Base-by-base conservation (phyloP, 2,113 vertebrate genomes). In the Tragelaphus strepsiceros region DNA sequence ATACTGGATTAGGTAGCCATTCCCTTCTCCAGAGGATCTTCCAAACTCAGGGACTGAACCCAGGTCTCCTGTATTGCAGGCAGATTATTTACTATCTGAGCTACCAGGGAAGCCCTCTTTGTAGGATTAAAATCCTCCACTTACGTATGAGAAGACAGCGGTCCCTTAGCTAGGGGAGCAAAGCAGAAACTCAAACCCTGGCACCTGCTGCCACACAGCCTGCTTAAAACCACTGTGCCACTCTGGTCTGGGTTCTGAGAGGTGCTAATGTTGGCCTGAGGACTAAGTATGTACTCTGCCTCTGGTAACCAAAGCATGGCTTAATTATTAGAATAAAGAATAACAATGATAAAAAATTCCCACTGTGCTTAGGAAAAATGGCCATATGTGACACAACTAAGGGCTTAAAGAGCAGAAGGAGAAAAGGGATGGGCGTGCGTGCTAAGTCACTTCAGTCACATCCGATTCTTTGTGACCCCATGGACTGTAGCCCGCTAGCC, bases 191-290 rank as follows among this genome's bases (percentile, higher is more conserved):
- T 58, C 46, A 8, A 59, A 10, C 49, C 4, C 8, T 14, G n/a
- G 58, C 17, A 43, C 32, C 46, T 32, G 39, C n/a, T 2, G 21
- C 32, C 17, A 32, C 3, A 28, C 53, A 15, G 16, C 0, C 0
- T 39, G 28, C 78, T 28, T 2, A 7, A 12, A 32, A 46, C 1
- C 53, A 15, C 12, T 6, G 19, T 24, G 24, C 6, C 30, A 6
- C 19, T 62, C 35, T 10, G 67, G n/a, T 30, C 59, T 10, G 13
- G 49, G 4, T 58, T 74, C 80, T 56, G 12, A 46, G 35, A 13
- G 32, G 51, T 16, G 24, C 26, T 64, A 24, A 26, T 74, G 43
- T 53, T 19, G 67, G 9, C n/a, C 3, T 58, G 59, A 74, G 83
- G 35, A 83, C n/a, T 14, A 74, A 49, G 39, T 4, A 39, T 28